A percentile compares a stretch with the other conserved stretches of the same genome.
Evolutionary conservation across 2,888 invertebrate genomes (phyloP).

Genomic region (Campopleginae sp.): DNA sequence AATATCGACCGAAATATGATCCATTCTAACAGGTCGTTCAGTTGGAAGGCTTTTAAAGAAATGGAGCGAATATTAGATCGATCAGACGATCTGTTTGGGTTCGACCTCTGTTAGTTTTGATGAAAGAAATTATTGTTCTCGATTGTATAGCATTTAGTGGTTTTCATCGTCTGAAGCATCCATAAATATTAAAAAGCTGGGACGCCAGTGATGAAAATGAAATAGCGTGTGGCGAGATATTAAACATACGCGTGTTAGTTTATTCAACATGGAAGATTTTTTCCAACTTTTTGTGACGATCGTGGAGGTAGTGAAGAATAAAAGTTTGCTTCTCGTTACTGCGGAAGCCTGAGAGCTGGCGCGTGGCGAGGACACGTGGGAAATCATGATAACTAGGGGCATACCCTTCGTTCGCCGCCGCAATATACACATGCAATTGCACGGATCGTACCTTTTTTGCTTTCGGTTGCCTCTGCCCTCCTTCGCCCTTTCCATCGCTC

Average conservation of each 20-base stretch:
- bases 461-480: not conserved
- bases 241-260: constrained; percentile 28
- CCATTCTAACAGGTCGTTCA: too few species aligned
- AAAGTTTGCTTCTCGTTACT: constrained; percentile 65
- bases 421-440: constrained; percentile 24
- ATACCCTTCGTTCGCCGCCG: constrained; percentile 50
- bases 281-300: constrained; percentile 26
- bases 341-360: constrained; percentile 38
- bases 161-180: not conserved
- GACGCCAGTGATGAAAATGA: not conserved
- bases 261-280: constrained; percentile 30
- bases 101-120: not conserved
- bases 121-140: not conserved
- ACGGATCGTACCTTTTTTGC: constrained; percentile 37
- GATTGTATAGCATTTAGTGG: not conserved
- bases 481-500: not conserved
- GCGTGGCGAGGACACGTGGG: constrained; percentile 68
- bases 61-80: not conserved
- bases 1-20: too few species aligned
- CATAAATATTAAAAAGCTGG: not conserved
- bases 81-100: not conserved
- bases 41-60: too few species aligned
- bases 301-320: constrained; percentile 48
- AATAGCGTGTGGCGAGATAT: constrained; percentile 15
- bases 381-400: constrained; percentile 68